Conservation (phyloP, 2,797 vertebrate genomes). For the Poliocrania exsul region DNA sequence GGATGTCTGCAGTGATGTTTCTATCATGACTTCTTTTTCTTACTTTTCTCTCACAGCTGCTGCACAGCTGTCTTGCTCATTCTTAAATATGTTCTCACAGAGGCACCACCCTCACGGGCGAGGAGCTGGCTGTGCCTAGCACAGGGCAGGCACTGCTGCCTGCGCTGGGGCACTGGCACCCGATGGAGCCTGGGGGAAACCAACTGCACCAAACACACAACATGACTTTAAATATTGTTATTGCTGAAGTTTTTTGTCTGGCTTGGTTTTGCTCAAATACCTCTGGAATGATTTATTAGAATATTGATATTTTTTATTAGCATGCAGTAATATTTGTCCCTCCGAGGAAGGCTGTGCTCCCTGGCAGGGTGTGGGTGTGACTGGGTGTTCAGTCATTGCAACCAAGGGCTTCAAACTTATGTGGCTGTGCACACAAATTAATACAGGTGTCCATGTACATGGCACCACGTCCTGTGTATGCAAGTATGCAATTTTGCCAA, state of each 20-base stretch:
- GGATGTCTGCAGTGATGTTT: background rate
- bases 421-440: background rate
- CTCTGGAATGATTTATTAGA: background rate
- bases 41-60: background rate
- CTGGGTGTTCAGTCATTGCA: background rate
- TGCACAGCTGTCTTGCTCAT: background rate
- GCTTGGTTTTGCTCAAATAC: background rate
- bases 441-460: background rate
- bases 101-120: background rate
- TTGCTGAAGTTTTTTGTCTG: background rate
- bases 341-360: background rate
- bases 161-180: no score
- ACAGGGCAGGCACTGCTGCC: rapidly evolving
- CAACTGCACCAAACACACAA: background rate
- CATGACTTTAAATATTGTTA: background rate
- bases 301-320: background rate
- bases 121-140: no score
- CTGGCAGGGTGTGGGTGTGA: background rate
- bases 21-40: background rate
- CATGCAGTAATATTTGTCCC: background rate
- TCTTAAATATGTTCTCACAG: background rate
- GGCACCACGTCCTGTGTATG: background rate
- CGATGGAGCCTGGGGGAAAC: background rate
- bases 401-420: background rate
- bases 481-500: background rate